A percentile compares a stretch with the other conserved stretches of the same genome.
phyloP scores from a whole-genome alignment of 2,888 invertebrate genomes.

The Nemoura dubitans region DNA sequence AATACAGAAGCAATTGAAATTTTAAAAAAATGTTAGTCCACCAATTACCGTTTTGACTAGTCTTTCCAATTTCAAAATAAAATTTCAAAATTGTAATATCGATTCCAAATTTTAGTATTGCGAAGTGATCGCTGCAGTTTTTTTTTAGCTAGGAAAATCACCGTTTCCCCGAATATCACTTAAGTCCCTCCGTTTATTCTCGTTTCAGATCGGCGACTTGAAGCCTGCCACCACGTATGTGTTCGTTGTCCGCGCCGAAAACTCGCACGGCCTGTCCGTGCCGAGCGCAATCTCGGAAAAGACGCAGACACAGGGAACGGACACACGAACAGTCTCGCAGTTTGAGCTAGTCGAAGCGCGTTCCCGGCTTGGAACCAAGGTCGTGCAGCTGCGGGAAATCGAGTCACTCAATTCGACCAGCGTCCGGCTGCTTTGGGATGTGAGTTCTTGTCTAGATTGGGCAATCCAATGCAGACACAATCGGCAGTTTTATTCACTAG shows the following conservation, averaged over 20 bases:
- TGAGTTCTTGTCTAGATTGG: slow-evolving; percentile 66
- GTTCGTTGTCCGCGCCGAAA: slow-evolving; percentile 86
- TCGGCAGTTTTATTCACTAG: not conserved
- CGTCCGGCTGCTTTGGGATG: slow-evolving; percentile 83
- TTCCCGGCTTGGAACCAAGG: slow-evolving; percentile 78
- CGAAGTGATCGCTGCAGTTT: too few species aligned
- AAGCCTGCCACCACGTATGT: slow-evolving; percentile 84
- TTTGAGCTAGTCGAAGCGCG: slow-evolving; percentile 82
- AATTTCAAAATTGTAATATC: too few species aligned
- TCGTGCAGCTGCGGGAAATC: slow-evolving; percentile 74
- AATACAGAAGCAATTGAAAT: too few species aligned
- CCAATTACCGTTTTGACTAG: too few species aligned
- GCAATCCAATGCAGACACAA: not conserved
- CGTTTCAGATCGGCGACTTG: slow-evolving; percentile 67
- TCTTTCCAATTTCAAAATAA: too few species aligned
- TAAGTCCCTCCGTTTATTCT: too few species aligned
- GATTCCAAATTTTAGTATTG: too few species aligned
- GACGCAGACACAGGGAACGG: slow-evolving; percentile 71
- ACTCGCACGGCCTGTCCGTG: slow-evolving; percentile 82
- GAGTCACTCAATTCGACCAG: slow-evolving; percentile 78
- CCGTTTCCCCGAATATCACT: too few species aligned
- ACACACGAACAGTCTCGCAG: slow-evolving; percentile 66
- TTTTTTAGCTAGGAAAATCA: too few species aligned
- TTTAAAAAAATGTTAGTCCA: too few species aligned
- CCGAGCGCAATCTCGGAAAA: slow-evolving; percentile 80